Percentiles rank a stretch among this genome's conserved stretches.
Evolutionary conservation across 2,797 vertebrate genomes (phyloP).

Genomic region (Octomys mimax): DNA sequence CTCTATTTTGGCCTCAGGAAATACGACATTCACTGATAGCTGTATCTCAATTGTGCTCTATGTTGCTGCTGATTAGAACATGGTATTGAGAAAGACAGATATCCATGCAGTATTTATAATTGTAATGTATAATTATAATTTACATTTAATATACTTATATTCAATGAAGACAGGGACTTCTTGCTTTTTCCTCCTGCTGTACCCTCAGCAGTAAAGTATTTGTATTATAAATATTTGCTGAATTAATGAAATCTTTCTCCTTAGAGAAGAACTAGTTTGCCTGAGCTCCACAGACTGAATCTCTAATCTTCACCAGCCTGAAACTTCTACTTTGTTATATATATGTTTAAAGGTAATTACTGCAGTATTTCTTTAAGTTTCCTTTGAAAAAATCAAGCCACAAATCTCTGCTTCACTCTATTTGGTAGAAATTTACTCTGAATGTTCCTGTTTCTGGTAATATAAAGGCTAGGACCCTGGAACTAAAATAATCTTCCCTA

Average conservation of each 20-base stretch:
- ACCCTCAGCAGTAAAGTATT: background rate
- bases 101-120: background rate
- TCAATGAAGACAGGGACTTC: slow-evolving; percentile 1
- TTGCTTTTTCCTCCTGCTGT: background rate
- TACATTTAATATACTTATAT: slow-evolving; percentile 38
- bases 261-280: slow-evolving; percentile 40
- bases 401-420: background rate
- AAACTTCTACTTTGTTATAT: background rate
- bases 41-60: background rate
- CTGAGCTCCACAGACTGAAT: background rate
- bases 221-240: slow-evolving; percentile 53
- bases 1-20: slow-evolving; percentile 55
- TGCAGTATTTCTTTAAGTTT: slow-evolving; percentile 3
- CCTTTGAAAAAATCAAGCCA: slow-evolving; percentile 42
- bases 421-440: background rate
- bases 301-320: background rate
- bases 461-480: background rate
- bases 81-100: background rate
- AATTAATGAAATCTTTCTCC: slow-evolving; percentile 62
- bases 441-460: slow-evolving; percentile 11
- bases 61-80: background rate
- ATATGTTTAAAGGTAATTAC: background rate
- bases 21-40: slow-evolving; percentile 15
- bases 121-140: background rate
- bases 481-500: background rate